phyloP scores from a whole-genome alignment of 2,113 vertebrate genomes.

The Poeciliopsis turrubarensis region DNA sequence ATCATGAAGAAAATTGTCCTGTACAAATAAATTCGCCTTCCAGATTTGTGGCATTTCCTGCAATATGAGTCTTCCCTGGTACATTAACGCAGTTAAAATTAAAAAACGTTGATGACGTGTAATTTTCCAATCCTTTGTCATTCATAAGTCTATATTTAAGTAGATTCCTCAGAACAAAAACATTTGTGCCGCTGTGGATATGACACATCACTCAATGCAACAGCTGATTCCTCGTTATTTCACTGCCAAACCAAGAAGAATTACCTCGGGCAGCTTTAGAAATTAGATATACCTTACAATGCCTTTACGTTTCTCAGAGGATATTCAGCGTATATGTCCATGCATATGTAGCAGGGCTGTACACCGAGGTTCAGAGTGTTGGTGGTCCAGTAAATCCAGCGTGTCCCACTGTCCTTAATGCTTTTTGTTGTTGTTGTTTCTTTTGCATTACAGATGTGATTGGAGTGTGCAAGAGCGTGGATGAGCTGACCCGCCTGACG shows the following conservation, averaged over 20 bases:
- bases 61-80: not conserved
- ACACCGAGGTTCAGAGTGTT: not conserved
- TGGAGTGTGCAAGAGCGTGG: slow-evolving; percentile 91
- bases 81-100: not conserved
- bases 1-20: not conserved
- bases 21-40: too few relatives aligned
- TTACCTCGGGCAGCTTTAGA: not conserved
- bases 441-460: slow-evolving; percentile 86
- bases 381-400: not conserved
- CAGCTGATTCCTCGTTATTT: not conserved
- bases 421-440: not conserved
- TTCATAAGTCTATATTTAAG: too few relatives aligned
- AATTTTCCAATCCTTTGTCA: not conserved
- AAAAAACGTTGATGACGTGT: not conserved
- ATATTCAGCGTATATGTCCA: not conserved
- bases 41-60: not conserved
- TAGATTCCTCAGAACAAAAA: not conserved
- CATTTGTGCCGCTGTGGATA: not conserved
- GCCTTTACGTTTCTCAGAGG: not conserved
- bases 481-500: slow-evolving; percentile 88
- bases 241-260: not conserved
- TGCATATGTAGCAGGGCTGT: not conserved
- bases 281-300: not conserved
- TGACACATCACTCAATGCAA: not conserved
- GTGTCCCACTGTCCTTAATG: not conserved